A percentile compares a stretch with the other conserved stretches of the same genome.
Conservation (phyloP, 2,797 vertebrate species). For the Melanotaenia boesemani region DNA sequence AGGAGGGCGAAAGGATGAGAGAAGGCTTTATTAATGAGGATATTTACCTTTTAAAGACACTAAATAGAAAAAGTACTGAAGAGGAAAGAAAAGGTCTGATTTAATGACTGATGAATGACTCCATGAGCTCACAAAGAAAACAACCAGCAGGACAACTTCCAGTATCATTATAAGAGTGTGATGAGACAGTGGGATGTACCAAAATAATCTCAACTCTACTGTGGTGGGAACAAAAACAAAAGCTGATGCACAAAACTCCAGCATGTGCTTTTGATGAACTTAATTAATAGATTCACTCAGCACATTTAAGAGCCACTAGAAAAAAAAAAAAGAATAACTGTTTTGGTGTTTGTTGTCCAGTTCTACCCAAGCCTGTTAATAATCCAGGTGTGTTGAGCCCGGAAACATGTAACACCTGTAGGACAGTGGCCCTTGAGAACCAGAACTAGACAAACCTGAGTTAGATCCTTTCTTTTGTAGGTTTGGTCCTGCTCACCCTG, state of each 20-base stretch:
- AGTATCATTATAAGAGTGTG: neutral
- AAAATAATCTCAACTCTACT: neutral
- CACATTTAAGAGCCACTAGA: neutral
- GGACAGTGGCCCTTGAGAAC: neutral
- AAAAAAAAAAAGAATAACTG: no score
- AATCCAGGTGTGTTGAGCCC: neutral
- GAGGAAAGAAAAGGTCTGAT: neutral
- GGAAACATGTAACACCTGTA: neutral
- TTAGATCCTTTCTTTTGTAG: neutral
- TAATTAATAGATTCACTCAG: neutral
- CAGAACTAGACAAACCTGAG: no score
- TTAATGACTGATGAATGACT: conserved; percentile 19
- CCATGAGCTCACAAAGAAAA: neutral
- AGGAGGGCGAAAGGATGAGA: neutral
- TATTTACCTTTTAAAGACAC: neutral
- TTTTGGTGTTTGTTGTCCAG: neutral
- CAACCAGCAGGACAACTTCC: neutral
- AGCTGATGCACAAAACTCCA: neutral
- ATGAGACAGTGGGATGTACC: neutral
- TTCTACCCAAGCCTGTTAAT: neutral
- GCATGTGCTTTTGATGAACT: neutral
- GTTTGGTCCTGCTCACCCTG: neutral
- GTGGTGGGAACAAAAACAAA: neutral
- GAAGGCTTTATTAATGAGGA: neutral
- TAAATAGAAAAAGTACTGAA: neutral